phyloP scores from a whole-genome alignment of 2,113 vertebrate species.

The Catharus bicknelli region DNA sequence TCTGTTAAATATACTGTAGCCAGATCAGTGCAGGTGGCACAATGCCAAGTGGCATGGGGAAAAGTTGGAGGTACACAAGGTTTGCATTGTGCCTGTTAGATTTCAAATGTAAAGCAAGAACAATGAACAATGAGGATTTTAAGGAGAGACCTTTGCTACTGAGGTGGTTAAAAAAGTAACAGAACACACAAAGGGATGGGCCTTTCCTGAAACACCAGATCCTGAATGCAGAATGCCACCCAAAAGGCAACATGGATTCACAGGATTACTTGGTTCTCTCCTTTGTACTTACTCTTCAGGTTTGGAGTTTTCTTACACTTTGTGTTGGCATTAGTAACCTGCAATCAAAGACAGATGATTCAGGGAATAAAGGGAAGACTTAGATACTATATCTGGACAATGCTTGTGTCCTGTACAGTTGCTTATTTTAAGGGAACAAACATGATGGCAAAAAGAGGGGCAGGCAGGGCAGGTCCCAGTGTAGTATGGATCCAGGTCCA shows the following conservation, averaged over 20 bases:
- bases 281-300: not conserved
- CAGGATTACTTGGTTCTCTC: not conserved
- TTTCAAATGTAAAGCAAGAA: not conserved
- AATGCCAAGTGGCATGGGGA: not conserved
- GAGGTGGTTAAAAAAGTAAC: not conserved
- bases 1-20: not conserved
- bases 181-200: not conserved
- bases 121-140: not conserved
- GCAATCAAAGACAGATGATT: not conserved
- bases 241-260: fast-evolving
- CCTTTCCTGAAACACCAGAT: not conserved
- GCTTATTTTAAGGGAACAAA: not conserved
- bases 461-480: not conserved
- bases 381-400: not conserved
- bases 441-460: not conserved
- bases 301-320: not conserved
- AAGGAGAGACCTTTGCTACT: not conserved
- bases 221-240: not conserved
- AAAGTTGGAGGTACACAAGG: not conserved
- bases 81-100: not conserved
- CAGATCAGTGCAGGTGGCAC: not conserved
- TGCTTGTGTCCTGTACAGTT: not conserved
- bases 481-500: not conserved
- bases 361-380: not conserved
- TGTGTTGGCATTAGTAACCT: not conserved